Conservation (phyloP, 2,797 vertebrate genomes). For the Choloepus didactylus region DNA sequence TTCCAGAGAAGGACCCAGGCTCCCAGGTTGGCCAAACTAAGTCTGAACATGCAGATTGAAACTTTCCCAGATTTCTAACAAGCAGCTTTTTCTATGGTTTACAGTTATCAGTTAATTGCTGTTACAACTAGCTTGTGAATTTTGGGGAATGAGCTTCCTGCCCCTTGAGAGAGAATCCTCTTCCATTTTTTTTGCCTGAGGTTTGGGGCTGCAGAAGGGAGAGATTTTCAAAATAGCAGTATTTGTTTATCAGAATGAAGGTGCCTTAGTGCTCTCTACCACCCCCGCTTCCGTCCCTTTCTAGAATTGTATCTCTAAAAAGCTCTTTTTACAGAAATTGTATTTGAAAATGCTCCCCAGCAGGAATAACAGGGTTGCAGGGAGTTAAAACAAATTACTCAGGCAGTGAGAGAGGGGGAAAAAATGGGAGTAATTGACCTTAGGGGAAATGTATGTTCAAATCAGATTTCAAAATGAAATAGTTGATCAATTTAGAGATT, state of each 20-base stretch:
- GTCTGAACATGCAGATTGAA: accelerated
- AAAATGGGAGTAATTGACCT: not conserved
- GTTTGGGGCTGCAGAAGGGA: not conserved
- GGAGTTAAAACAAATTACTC: not conserved
- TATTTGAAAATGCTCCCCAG: not conserved
- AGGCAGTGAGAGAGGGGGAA: not conserved
- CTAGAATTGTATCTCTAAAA: not conserved
- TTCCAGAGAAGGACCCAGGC: accelerated
- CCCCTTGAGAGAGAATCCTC: not conserved
- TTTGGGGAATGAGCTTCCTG: not conserved
- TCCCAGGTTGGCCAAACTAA: not conserved
- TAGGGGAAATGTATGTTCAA: not conserved
- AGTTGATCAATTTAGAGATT: conserved; percentile 6
- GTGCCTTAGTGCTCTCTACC: not conserved
- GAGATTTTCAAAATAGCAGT: not conserved
- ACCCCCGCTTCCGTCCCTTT: accelerated
- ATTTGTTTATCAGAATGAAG: not conserved
- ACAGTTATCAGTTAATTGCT: too few species aligned
- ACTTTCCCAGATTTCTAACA: not conserved
- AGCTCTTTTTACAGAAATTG: not conserved
- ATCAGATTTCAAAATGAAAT: not conserved
- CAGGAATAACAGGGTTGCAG: not conserved
- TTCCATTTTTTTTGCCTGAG: not conserved
- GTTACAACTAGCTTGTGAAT: accelerated
- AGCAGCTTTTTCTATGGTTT: too few species aligned